Base-by-base conservation (phyloP, 2,888 invertebrate genomes). In the Cheilosia scutellata region DNA sequence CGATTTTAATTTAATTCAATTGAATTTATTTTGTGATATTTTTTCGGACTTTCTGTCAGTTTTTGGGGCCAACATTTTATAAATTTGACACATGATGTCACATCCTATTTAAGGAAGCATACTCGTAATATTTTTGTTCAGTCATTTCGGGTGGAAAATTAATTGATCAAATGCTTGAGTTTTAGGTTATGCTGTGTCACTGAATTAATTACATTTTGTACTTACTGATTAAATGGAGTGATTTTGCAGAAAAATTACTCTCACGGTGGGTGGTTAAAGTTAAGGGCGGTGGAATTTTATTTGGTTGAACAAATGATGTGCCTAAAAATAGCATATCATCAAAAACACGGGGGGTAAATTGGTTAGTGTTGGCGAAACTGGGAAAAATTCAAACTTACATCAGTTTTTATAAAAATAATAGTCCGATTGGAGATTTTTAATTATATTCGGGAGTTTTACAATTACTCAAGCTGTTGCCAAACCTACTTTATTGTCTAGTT, bases 1-100 rank as follows among this genome's bases (percentile, higher is more conserved):
- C 57, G 78, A 65, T 65, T 78, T 79, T 79, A 72, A 72, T 65
- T 72, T 60, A 72, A 72, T 60, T 66, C 11, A 66, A 66, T 79
- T 58, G 37, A 65, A 6, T 49, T 71, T 57, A 13, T 11, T 37
- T 13, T 11, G 49, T 31, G 29, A 11, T 2, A 4, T 55, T 33
- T 20, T 31, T 57, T 27, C n/a, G 40, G n/a, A 40, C 31, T 7
- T 33, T 6, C 0, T 31, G 31, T 9, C 2, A 6, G 44, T 70
- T 58, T 60, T 62, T 60, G 44, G 44, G 76, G 68, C 60, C 40
- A 47, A 65, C 20, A 57, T 55, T 27, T 37, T 7, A n/a, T 25
- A n/a, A n/a, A n/a, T n/a, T 47, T 6, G 9, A 51, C 51, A 58
- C 40, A 16, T n/a, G 6, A 4, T 42, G 42, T 20, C 29, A 40